These are phyloP conservation scores for Camelus bactrianus DNA, from an alignment of 2,113 vertebrate species.

Conservation along the genomic window DNA sequence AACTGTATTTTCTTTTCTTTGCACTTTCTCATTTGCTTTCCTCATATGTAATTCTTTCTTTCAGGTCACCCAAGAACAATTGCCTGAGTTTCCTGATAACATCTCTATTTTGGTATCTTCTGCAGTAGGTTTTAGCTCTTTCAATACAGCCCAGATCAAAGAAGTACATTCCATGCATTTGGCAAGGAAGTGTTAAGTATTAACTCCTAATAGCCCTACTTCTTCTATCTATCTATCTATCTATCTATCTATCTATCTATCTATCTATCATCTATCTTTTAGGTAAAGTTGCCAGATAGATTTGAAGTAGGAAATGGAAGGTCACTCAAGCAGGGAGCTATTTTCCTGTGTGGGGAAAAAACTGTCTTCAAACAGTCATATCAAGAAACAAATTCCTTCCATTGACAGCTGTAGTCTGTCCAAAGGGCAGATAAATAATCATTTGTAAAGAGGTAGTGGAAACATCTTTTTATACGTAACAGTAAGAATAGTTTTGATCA, in stretches of 20 bases:
- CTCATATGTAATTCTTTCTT: slow-evolving; percentile 47
- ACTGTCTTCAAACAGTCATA: neutral
- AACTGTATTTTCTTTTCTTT: slow-evolving; percentile 39
- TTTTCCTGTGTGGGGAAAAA: neutral
- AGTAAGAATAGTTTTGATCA: neutral
- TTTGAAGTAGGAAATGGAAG: slow-evolving; percentile 56
- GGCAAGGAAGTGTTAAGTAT: slow-evolving; percentile 54
- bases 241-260: neutral
- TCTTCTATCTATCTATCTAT: neutral
- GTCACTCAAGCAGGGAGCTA: neutral
- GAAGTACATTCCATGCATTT: neutral
- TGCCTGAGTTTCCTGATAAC: neutral
- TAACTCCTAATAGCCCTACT: neutral
- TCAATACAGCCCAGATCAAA: neutral
- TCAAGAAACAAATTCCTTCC: neutral
- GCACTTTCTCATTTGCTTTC: neutral
- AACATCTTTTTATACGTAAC: neutral
- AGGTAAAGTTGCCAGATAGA: neutral
- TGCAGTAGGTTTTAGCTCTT: neutral
- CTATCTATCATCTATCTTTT: neutral
- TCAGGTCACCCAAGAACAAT: slow-evolving; percentile 22
- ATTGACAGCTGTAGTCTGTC: neutral
- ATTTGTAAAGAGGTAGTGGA: neutral
- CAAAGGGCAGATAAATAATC: neutral
- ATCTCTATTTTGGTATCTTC: slow-evolving; percentile 13